Evolutionary conservation across 1,140 invertebrate genomes (phyloP), one percentile per base, ranked within the genome.

Genomic region (Antheraea pernyi): DNA sequence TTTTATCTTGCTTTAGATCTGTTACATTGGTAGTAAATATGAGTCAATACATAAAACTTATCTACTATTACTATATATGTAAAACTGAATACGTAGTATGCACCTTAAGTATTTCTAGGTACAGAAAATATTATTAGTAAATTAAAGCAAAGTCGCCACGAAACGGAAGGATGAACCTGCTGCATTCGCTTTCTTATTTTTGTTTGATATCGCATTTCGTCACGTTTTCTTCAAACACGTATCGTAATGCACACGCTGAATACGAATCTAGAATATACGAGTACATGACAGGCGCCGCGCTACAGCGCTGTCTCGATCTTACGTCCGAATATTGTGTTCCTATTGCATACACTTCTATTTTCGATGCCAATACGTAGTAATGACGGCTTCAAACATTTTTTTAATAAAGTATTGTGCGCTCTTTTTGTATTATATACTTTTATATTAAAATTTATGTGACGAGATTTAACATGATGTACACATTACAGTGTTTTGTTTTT

Each of bases 251-350:
- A 65, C 61, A 73, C 69, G 65, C 75, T 83, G 88, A 83, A 90
- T 90, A 85, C 80, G 84, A 89, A 90, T 82, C 77, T 71, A 79
- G 71, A 73, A 72, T 76, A 68, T 67, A 42, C 9, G 37, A n/a
- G n/a, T 70, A 77, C 60, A 61, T 22, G 78, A 79, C 76, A 78
- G 75, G 72, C 73, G 69, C 73, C 72, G 77, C 80, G 22, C 22
- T 30, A 74, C 73, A 74, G 78, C 75, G 77, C 81, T 78, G 76
- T 76, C 73, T 42, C 39, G 39, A 42, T 42, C 39, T 0, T 42
- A 42, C 39, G 11, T 42, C 77, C 83, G 72, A 84, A 91, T 88
- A 91, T 91, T 91, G 87, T 81, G 88, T 88, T 89, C 83, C 76
- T 73, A 82, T 80, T 76, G 82, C 79, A 84, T 76, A 82, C 73